Percentiles rank a stretch among this genome's conserved stretches.
Conservation (phyloP, 2,113 vertebrate species). For the Anguilla japonica region DNA sequence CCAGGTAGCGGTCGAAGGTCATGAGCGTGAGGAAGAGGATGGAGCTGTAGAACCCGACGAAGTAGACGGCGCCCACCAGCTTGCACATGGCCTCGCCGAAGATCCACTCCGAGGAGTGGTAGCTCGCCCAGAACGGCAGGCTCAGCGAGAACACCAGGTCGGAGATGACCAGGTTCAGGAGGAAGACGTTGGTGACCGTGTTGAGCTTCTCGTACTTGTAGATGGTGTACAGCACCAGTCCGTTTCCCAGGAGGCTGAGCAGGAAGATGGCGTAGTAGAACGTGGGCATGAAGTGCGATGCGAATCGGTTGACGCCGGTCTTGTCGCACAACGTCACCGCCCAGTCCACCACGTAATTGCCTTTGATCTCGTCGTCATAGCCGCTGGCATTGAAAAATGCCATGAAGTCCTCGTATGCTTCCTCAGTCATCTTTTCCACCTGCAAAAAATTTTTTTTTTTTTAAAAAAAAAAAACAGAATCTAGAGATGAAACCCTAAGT, state of each 20-base stretch:
- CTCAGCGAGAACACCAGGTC: slow-evolving; percentile 70
- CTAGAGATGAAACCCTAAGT: background rate
- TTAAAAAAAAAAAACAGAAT: no score
- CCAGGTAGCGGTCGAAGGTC: slow-evolving; percentile 75
- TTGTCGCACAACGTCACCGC: slow-evolving; percentile 43
- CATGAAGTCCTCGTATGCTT: background rate
- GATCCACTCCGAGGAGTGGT: slow-evolving; percentile 66
- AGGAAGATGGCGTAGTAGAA: slow-evolving; percentile 68
- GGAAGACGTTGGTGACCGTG: slow-evolving; percentile 72
- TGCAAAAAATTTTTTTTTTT: no score
- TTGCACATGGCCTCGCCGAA: slow-evolving; percentile 70
- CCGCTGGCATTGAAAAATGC: background rate
- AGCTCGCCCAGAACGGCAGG: slow-evolving; percentile 69
- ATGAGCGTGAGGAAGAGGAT: slow-evolving; percentile 76
- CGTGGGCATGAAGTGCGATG: slow-evolving; percentile 53
- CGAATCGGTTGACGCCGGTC: slow-evolving; percentile 49
- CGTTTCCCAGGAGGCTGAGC: slow-evolving; percentile 69
- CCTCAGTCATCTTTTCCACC: background rate
- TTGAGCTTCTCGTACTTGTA: slow-evolving; percentile 68
- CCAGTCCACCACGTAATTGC: background rate
- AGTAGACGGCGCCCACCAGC: slow-evolving; percentile 65
- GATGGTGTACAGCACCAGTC: slow-evolving; percentile 69
- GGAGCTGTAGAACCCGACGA: slow-evolving; percentile 74
- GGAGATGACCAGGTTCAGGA: slow-evolving; percentile 72
- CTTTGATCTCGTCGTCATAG: background rate